Percentiles rank a stretch among this genome's conserved stretches.
These are phyloP conservation scores for Scaptomyza cyrtandrae DNA, from an alignment of 2,888 invertebrate genomes.

Conservation along the genomic window DNA sequence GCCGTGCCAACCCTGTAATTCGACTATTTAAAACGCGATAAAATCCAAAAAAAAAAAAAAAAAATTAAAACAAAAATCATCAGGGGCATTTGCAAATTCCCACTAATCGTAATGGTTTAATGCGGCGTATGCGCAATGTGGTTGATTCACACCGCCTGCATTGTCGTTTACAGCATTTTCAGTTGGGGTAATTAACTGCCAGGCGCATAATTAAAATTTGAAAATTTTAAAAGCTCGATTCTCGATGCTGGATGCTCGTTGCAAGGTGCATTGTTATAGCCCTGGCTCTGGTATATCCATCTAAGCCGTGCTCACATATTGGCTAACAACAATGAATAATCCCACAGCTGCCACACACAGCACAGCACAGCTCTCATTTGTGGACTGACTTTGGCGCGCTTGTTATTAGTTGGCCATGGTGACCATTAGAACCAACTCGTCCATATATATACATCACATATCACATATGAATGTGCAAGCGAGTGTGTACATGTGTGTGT, in stretches of 20 bases:
- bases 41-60: neutral
- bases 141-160: constrained; percentile 26
- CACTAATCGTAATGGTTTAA: constrained; percentile 47
- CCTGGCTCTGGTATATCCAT: neutral
- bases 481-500: neutral
- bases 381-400: constrained; percentile 37
- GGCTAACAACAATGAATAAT: constrained; percentile 56
- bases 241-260: too few species aligned
- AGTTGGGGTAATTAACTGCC: constrained; percentile 53
- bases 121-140: constrained; percentile 66
- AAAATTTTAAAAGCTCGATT: constrained; percentile 17
- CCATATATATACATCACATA: constrained; percentile 26
- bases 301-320: constrained; percentile 42
- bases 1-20: constrained; percentile 39
- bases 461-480: neutral
- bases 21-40: constrained; percentile 41
- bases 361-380: constrained; percentile 32
- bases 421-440: constrained; percentile 45
- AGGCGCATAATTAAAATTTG: constrained; percentile 59
- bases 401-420: constrained; percentile 48
- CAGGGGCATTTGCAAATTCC: neutral
- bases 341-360: neutral
- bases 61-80: neutral
- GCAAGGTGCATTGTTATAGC: constrained; percentile 39
- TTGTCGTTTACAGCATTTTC: constrained; percentile 13